A percentile compares a stretch with the other conserved stretches of the same genome.
Conservation (phyloP, 2,888 invertebrate genomes). For the Lepidocyrtoides sp. region DNA sequence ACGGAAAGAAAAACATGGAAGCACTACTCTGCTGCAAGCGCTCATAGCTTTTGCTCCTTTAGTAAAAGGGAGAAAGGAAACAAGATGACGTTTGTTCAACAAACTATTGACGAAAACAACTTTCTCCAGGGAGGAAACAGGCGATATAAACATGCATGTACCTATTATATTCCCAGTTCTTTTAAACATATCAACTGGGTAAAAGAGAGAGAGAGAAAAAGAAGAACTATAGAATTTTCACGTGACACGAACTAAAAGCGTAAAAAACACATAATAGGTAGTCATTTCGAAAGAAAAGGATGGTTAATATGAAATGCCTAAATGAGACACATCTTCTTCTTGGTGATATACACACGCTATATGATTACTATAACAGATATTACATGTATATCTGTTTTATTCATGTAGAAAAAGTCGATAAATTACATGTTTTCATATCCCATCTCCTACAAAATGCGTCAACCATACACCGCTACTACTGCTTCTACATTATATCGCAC, state of each 20-base stretch:
- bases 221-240: neutral
- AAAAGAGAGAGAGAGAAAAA: neutral
- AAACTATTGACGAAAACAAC: slow-evolving; percentile 12
- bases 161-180: neutral
- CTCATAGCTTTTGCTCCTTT: neutral
- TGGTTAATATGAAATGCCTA: slow-evolving; percentile 5
- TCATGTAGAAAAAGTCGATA: slow-evolving; percentile 59
- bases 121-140: slow-evolving; percentile 4
- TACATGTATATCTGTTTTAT: neutral
- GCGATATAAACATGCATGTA: neutral
- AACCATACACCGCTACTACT: too few relatives aligned
- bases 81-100: slow-evolving; percentile 35
- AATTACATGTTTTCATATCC: slow-evolving; percentile 42
- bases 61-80: neutral
- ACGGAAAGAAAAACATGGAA: neutral
- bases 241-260: neutral
- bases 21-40: neutral
- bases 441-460: neutral
- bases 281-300: neutral
- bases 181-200: neutral
- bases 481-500: too few relatives aligned
- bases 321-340: neutral
- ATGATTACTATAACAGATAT: neutral
- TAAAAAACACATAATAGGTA: neutral
- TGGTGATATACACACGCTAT: neutral